Base-by-base conservation (phyloP, 2,113 vertebrate genomes). In the Acrocephalus kingi region DNA sequence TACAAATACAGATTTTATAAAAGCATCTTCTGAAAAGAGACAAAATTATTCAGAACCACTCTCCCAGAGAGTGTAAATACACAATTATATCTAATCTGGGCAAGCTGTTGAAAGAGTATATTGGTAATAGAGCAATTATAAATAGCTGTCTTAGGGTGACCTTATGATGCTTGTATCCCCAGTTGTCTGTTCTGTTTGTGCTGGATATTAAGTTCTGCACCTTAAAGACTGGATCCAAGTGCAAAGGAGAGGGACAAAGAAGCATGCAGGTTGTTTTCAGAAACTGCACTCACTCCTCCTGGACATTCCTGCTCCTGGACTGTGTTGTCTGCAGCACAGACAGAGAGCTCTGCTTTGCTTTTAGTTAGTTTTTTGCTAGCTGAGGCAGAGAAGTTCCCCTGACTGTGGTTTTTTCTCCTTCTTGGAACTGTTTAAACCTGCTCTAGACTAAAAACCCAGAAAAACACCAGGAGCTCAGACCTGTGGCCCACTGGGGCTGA, bases 1-100 rank as follows among this genome's bases (percentile, higher is more conserved):
- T 84, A 84, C 41, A 84, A 75, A 82, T 59, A 79, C 41, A 82
- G 82, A 84, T 69, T 84, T 89, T 94, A 69, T 39, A 89, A 85
- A 94, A 96, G 11, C 54, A 74, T 46, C 52, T 64, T 83, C 61
- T 93, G 78, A 79, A 28, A 82, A 73, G 52, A 78, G 22, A 73
- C 39, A 80, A 87, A 89, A 83, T 89, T 81, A 81, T 72, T 86
- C 93, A 92, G 61, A 80, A 74, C 59, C 21, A 25, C 39, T 81
- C 17, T 91, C 74, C 39, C 82, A 84, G 63, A 84, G 41, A 74
- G 23, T 39, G 45, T 45, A 87, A 52, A 59, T 37, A 73, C 37
- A 59, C 45, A 68, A 83, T 91, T 80, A 88, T 33, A 13, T 71
- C 46, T 80, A 73, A 87, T 84, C 72, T 55, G 45, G 39, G 56